Evolutionary conservation across 2,797 vertebrate species (phyloP), one percentile per base, ranked within the genome.

Genomic region (Cryptoblepharus egeriae): DNA sequence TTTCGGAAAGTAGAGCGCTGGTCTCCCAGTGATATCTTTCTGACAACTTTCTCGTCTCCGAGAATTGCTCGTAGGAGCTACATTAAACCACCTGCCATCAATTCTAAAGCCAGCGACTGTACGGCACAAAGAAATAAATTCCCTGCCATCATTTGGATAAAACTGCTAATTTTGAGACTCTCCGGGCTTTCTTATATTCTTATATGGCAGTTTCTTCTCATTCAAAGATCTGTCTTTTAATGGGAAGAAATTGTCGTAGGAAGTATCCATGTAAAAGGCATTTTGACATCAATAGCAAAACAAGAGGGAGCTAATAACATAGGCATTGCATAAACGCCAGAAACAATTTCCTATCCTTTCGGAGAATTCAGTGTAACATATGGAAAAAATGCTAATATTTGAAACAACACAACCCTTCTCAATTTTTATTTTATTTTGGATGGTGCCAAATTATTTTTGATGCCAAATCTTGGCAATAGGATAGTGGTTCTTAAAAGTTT

Each of bases 1-100:
- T 26, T 88, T 83, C 70, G 85, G 85, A 77, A 86, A 90, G 45
- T 16, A 80, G 0, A 2, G 1, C 13, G 18, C 74, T 83, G 90
- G 22, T 16, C 0, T 1, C 26, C 52, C 1, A 70, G 60, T 82
- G 73, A 84, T 82, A 74, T 42, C 85, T 83, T 85, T 90, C 77
- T 87, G 82, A 84, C 72, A 84, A 49, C 69, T 39, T 77, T 12
- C 16, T 37, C 8, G 42, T 71, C 72, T 79, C 67, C 73, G 30
- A 77, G 80, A 87, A 16, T 72, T 77, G 9, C 68, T 84, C 89
- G 12, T 71, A 83, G 71, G 37, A 78, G 5, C 35, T 76, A 1
- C 37, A 81, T 78, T 79, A 89, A 88, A 77, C 35, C 74, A 80
- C 15, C 2, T 60, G 22, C 10, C 6, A 39, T 81, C 28, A 82